These are phyloP conservation scores for Hanleya hanleyi DNA, from an alignment of 2,888 invertebrate genomes.

Conservation along the genomic window DNA sequence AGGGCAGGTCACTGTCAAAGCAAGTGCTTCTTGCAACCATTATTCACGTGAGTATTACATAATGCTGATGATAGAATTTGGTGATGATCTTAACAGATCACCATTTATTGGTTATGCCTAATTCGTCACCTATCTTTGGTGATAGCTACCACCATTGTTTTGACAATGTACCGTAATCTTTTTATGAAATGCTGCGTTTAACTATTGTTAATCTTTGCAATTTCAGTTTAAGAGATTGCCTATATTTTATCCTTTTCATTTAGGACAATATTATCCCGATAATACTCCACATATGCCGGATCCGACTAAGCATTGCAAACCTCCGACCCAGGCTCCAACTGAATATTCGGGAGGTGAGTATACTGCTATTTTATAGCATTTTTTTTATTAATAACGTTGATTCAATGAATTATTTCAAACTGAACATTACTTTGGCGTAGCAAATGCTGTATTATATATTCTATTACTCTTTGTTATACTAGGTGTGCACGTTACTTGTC, in stretches of 20 bases:
- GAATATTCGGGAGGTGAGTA: constrained; percentile 37
- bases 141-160: too few relatives aligned
- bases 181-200: too few relatives aligned
- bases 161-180: too few relatives aligned
- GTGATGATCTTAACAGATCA: too few relatives aligned
- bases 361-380: not conserved
- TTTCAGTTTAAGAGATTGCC: not conserved
- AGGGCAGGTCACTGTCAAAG: constrained; percentile 46
- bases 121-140: too few relatives aligned
- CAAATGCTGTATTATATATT: too few relatives aligned
- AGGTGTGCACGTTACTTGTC: too few relatives aligned
- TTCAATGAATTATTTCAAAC: not conserved
- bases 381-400: not conserved
- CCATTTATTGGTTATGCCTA: too few relatives aligned
- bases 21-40: constrained; percentile 47
- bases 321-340: constrained; percentile 12
- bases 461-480: too few relatives aligned
- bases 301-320: constrained; percentile 36
- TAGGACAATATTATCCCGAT: constrained; percentile 50
- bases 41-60: constrained; percentile 54
- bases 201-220: too few relatives aligned
- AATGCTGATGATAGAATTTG: too few relatives aligned
- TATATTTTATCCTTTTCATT: not conserved
- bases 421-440: too few relatives aligned
- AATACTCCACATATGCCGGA: constrained; percentile 43